Conservation (phyloP, 2,113 vertebrate genomes). For the Pituophis catenifer region DNA sequence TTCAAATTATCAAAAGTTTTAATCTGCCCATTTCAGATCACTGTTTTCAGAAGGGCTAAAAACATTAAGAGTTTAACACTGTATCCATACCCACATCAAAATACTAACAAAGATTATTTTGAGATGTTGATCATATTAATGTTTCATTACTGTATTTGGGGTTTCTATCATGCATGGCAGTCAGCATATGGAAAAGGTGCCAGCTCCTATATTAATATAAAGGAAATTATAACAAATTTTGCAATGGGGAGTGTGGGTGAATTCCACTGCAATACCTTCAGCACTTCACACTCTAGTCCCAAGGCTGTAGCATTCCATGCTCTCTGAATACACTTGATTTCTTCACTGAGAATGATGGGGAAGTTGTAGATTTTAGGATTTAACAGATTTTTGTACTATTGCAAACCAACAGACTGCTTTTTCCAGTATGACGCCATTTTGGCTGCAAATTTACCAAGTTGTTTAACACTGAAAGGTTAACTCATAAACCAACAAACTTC, state of each 20-base stretch:
- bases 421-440: background rate
- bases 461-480: background rate
- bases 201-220: background rate
- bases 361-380: background rate
- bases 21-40: background rate
- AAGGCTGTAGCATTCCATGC: background rate
- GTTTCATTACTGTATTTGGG: background rate
- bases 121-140: background rate
- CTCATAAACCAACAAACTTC: background rate
- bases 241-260: background rate
- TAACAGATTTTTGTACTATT: background rate
- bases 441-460: background rate
- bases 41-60: background rate
- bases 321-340: background rate
- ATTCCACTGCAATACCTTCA: background rate
- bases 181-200: background rate
- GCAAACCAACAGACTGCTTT: background rate
- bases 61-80: background rate
- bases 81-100: background rate
- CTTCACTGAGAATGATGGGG: background rate
- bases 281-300: background rate
- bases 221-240: background rate
- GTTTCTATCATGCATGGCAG: background rate
- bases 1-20: background rate
- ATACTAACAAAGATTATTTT: background rate